Conservation (phyloP, 2,797 vertebrate species). For the Lutjanus argentimaculatus region DNA sequence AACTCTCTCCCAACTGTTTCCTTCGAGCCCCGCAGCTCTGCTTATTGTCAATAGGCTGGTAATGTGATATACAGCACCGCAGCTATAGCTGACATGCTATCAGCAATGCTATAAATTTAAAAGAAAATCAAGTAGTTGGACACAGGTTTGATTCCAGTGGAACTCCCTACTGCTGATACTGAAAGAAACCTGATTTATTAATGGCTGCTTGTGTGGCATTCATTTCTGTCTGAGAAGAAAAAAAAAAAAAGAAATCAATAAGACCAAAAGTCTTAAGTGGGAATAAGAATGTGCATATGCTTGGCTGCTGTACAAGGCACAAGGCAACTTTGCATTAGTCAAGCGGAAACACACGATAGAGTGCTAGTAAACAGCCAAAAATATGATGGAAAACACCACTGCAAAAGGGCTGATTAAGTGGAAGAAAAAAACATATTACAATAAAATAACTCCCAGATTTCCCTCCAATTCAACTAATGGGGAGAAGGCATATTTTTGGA, state of each 20-base stretch:
- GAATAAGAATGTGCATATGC: conserved; percentile 64
- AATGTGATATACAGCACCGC: conserved; percentile 75
- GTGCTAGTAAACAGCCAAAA: conserved; percentile 71
- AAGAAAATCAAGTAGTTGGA: conserved; percentile 70
- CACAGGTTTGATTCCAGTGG: conserved; percentile 64
- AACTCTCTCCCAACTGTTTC: conserved; percentile 43
- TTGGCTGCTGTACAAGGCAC: conserved; percentile 64
- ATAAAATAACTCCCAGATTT: conserved; percentile 80
- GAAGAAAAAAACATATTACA: conserved; percentile 59
- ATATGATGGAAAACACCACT: conserved; percentile 73
- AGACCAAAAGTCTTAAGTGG: conserved; percentile 57
- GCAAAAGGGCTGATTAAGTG: conserved; percentile 64
- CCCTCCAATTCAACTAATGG: conserved; percentile 48
- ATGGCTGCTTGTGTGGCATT: conserved; percentile 63
- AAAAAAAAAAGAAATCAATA: conserved; percentile 62
- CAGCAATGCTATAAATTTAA: conserved; percentile 72
- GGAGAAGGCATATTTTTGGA: conserved; percentile 46
- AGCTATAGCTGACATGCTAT: conserved; percentile 73
- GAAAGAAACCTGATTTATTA: conserved; percentile 69
- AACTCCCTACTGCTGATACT: conserved; percentile 53
- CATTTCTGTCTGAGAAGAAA: conserved; percentile 45
- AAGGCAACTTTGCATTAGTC: conserved; percentile 62
- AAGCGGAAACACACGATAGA: conserved; percentile 65
- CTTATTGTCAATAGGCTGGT: conserved; percentile 70
- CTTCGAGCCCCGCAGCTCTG: conserved; percentile 53